Percentiles rank a stretch among this genome's conserved stretches.
phyloP scores from a whole-genome alignment of 2,113 vertebrate genomes.

The Neogobius melanostomus region DNA sequence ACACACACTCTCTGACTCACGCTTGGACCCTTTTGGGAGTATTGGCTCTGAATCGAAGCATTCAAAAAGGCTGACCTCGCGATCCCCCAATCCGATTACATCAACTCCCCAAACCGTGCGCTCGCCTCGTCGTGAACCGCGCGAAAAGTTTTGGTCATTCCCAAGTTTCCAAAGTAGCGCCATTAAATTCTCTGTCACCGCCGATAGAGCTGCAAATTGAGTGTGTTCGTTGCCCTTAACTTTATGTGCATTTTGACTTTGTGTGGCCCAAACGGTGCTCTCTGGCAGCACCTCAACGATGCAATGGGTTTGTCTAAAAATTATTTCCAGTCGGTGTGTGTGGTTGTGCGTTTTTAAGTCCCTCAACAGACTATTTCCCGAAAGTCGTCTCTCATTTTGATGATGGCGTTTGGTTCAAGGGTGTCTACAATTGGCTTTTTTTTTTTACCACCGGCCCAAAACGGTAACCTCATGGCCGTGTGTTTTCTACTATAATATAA shows the following conservation, averaged over 20 bases:
- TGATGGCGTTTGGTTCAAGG: conserved; percentile 50
- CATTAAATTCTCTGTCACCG: conserved; percentile 25
- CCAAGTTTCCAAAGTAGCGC: conserved; percentile 20
- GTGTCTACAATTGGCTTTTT: conserved; percentile 37
- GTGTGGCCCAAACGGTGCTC: conserved; percentile 1
- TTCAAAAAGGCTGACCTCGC: conserved; percentile 12
- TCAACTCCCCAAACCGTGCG: conserved; percentile 10
- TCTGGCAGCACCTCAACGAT: conserved; percentile 4
- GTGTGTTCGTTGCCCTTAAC: conserved; percentile 28
- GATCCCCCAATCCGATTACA: neutral
- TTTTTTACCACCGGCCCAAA: conserved; percentile 30
- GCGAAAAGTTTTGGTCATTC: conserved; percentile 30
- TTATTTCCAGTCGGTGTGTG: conserved; percentile 23
- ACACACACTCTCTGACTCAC: conserved; percentile 13
- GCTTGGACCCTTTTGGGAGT: conserved; percentile 2
- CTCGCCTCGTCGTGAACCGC: conserved; percentile 26
- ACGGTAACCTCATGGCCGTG: conserved; percentile 21
- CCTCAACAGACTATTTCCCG: conserved; percentile 46
- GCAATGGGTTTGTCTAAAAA: conserved; percentile 16
- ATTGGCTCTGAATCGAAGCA: conserved; percentile 11
- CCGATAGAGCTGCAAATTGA: conserved; percentile 24
- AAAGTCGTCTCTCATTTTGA: conserved; percentile 48
- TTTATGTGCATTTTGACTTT: conserved; percentile 11
- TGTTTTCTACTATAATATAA: conserved; percentile 17
- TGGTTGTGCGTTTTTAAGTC: conserved; percentile 11